Percentiles rank a stretch among this genome's conserved stretches.
These are phyloP conservation scores for Indicator maculatus DNA, from an alignment of 2,113 vertebrate species.

Conservation along the genomic window DNA sequence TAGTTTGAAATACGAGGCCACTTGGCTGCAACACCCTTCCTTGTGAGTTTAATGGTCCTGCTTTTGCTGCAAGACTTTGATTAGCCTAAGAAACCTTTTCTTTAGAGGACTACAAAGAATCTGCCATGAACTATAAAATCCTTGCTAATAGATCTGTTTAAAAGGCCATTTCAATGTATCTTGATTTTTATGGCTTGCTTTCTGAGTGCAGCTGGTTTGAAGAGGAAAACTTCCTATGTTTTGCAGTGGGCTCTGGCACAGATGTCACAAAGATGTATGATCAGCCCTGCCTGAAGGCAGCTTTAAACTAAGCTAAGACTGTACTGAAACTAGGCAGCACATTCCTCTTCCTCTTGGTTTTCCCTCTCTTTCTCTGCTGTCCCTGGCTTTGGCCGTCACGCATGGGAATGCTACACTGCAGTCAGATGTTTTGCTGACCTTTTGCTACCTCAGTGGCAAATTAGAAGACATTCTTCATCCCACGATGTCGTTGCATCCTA, in stretches of 20 bases:
- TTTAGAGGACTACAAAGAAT: not conserved
- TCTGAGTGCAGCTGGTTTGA: not conserved
- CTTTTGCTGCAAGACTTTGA: not conserved
- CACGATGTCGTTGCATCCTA: not conserved
- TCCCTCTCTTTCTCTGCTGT: not conserved
- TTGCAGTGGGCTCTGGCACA: not conserved
- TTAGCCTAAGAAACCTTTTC: not conserved
- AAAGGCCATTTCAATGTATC: not conserved
- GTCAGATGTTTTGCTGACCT: rapidly evolving
- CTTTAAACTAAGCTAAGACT: not conserved
- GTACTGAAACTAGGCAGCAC: not conserved
- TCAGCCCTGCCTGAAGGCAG: not conserved
- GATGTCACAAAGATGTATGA: not conserved
- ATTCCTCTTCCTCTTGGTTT: not conserved
- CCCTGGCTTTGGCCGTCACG: not conserved
- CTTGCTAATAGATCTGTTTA: not conserved
- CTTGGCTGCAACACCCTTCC: not conserved
- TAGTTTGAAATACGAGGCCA: conserved; percentile 2
- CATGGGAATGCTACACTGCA: rapidly evolving
- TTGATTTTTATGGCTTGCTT: not conserved
- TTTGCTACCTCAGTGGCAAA: not conserved
- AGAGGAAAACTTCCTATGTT: not conserved
- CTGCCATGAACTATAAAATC: not conserved
- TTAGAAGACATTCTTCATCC: not conserved
- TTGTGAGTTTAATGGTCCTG: not conserved